Conservation (phyloP, 2,797 vertebrate genomes). For the Holocentrus rufus region DNA sequence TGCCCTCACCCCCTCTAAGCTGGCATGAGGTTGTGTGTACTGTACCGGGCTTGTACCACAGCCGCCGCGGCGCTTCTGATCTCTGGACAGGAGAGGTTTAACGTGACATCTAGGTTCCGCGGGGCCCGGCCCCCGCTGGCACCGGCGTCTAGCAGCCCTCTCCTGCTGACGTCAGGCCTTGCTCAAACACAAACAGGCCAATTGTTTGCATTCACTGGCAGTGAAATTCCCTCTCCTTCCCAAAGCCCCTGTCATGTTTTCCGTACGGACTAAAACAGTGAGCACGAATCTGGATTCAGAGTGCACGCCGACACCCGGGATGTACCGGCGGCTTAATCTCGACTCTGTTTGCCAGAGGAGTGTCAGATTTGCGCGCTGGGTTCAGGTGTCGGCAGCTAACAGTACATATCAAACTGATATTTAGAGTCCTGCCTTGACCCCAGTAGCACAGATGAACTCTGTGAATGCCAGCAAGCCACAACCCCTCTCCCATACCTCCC, state of each 20-base stretch:
- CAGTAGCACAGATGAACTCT: slow-evolving; percentile 43
- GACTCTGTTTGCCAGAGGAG: slow-evolving; percentile 19
- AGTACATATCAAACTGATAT: slow-evolving; percentile 6
- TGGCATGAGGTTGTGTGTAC: slow-evolving; percentile 37
- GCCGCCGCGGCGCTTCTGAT: slow-evolving; percentile 50
- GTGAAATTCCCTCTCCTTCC: slow-evolving; percentile 48
- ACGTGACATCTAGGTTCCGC: slow-evolving; percentile 53
- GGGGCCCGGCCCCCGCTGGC: slow-evolving; percentile 48
- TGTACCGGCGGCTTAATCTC: slow-evolving; percentile 16
- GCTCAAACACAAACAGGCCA: slow-evolving; percentile 69
- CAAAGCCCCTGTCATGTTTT: slow-evolving; percentile 65
- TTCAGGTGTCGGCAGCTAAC: slow-evolving; percentile 19
- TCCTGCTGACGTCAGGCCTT: slow-evolving; percentile 71
- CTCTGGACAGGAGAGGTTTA: slow-evolving; percentile 51
- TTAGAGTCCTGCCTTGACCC: slow-evolving; percentile 56
- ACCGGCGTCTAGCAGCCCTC: slow-evolving; percentile 44
- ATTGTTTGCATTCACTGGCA: slow-evolving; percentile 73
- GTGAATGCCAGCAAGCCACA: slow-evolving; percentile 40
- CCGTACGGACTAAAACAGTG: slow-evolving; percentile 32
- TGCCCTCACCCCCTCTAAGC: slow-evolving; percentile 5
- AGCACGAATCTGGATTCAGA: neutral
- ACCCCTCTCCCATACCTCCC: slow-evolving; percentile 45
- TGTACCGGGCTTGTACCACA: slow-evolving; percentile 29
- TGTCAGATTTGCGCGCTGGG: neutral
- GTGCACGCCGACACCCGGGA: neutral